Base-by-base conservation (phyloP, 1,140 invertebrate species). In the Drosophila tristis region DNA sequence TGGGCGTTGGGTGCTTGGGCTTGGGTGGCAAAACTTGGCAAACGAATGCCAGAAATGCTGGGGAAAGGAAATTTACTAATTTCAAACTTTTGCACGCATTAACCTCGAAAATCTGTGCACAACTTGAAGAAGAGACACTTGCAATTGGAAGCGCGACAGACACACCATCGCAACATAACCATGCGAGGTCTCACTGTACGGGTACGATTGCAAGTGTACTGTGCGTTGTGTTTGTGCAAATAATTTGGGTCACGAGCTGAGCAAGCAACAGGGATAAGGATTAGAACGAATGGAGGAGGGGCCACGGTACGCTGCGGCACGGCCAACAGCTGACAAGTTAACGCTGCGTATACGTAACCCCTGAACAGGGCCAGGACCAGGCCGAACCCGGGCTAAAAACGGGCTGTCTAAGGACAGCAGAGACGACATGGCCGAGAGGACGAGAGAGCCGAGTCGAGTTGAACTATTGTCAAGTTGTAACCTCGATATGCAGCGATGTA, bases 391-490 rank as follows among this genome's bases (percentile, higher is more conserved):
- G 55, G 48, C 72, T 85, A 68, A 77, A 85, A 77, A 62, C 59
- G 76, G 26, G 26, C 26, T 29, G 35, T 54, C 73, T 85, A 80
- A 80, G 73, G 57, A 80, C 72, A 76, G 48, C 65, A 71, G 29
- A 47, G 66, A 78, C 67, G 23, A 65, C 60, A 63, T 70, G 81
- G 81, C 68, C 67, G 77, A 82, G 63, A 71, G 11, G 9, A 4
- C 11, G 57, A 63, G 57, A 63, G 62, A 79, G 63, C 74, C 75
- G 78, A 82, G 84, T 89, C 73, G 76, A 80, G 84, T 89, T 89
- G 75, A 89, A 89, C 84, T 89, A 89, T 89, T 89, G 84, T 89
- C 84, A 89, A 89, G 84, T 84, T 76, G 75, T 89, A 89, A 74
- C 84, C 84, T 89, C 84, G 79, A 89, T 89, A 89, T 84, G 85